Evolutionary conservation across 2,113 vertebrate genomes (phyloP).

Genomic region (Zapornia atra): DNA sequence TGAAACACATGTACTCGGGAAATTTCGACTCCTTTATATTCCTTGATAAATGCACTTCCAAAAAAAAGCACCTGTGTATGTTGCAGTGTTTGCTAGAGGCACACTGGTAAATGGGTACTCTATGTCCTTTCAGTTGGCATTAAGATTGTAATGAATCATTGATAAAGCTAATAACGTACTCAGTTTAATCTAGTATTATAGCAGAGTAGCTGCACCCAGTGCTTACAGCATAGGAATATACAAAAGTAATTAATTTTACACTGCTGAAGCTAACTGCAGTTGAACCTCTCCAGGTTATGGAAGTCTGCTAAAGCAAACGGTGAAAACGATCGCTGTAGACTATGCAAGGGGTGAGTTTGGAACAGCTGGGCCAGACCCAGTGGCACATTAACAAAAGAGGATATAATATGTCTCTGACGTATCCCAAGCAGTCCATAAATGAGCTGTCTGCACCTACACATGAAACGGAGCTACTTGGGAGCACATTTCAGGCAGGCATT

Average conservation of each 20-base stretch:
- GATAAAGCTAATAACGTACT: slow-evolving; percentile 62
- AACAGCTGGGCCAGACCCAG: not conserved
- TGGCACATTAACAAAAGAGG: not conserved
- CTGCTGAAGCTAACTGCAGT: slow-evolving; percentile 5
- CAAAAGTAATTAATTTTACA: slow-evolving; percentile 55
- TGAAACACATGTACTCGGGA: not conserved
- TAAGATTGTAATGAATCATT: slow-evolving; percentile 56
- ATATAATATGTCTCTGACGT: not conserved
- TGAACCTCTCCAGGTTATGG: slow-evolving; percentile 18
- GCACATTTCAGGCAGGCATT: not conserved
- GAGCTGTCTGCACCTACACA: not conserved
- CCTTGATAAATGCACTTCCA: not conserved
- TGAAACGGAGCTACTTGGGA: not conserved
- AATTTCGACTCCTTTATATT: not conserved
- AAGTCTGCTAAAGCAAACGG: not conserved
- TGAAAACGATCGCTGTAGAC: not conserved
- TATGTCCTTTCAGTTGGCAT: slow-evolving; percentile 40
- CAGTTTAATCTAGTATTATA: slow-evolving; percentile 60
- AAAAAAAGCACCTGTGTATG: not conserved
- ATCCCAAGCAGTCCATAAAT: not conserved
- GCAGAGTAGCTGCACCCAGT: slow-evolving; percentile 29
- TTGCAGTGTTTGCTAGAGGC: slow-evolving; percentile 38
- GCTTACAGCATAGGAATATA: slow-evolving; percentile 47
- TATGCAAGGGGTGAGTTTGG: not conserved
- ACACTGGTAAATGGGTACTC: slow-evolving; percentile 32